These are phyloP conservation scores for Crypturellus tataupa DNA, from an alignment of 2,797 vertebrate genomes.

Conservation along the genomic window DNA sequence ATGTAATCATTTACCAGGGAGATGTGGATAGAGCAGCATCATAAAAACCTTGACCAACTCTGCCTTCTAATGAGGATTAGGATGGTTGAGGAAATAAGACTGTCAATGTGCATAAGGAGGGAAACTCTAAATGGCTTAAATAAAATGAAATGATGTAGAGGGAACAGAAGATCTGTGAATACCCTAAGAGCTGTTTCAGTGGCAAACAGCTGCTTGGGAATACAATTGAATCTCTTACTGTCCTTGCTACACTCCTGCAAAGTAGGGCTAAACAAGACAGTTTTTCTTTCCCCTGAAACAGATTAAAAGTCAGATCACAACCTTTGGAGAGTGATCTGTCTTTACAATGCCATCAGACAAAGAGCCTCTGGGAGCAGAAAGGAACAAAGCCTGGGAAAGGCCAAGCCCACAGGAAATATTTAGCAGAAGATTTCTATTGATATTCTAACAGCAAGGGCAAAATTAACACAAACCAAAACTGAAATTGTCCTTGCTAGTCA, in stretches of 20 bases:
- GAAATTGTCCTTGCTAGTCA: not conserved
- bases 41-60: not conserved
- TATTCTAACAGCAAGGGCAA: not conserved
- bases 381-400: not conserved
- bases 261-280: not conserved
- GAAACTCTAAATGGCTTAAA: not conserved
- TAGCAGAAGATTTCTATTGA: not conserved
- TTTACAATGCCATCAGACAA: not conserved
- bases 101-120: not conserved
- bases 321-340: not conserved
- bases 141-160: not conserved
- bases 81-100: not conserved
- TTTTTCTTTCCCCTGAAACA: not conserved
- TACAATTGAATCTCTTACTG: not conserved
- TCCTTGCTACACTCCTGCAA: not conserved
- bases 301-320: not conserved
- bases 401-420: not conserved
- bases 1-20: not conserved
- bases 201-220: not conserved
- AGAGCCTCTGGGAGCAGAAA: not conserved
- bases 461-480: not conserved
- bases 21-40: not conserved
- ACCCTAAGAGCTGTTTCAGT: not conserved
- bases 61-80: not conserved
- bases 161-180: not conserved